Evolutionary conservation across 2,888 invertebrate species (phyloP), one percentile per base, ranked within the genome.

Genomic region (Drosophila seclusa): DNA sequence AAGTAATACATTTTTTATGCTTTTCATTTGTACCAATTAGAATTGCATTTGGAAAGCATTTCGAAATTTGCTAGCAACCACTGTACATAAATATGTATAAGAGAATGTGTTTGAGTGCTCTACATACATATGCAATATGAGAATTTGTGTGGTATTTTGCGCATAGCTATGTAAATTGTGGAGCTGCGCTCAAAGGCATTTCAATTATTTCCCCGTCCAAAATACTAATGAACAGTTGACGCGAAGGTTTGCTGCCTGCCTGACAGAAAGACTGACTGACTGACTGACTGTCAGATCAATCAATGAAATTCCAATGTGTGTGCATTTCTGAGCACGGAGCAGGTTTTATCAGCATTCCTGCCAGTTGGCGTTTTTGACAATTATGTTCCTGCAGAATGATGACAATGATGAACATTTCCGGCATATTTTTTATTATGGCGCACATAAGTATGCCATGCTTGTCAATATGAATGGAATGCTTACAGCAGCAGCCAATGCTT

Each of bases 301-400:
- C 89, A 76, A 88, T 87, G 78, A 87, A 88, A 87, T 88, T 87
- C 87, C 87, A 75, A 85, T 68, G 82, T 61, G 77, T 78, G 84
- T 73, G 71, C 66, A 81, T 69, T 70, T 77, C 69, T 73, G 38
- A 68, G 71, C 62, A 61, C 49, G 31, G 32, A 55, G 48, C 40
- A 40, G 31, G 45, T 58, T 40, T n/a, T 13, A 13, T n/a, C 36
- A 53, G 42, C 59, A 73, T 74, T 73, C 68, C 63, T 62, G 31
- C 2, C 57, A 29, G 29, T 53, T 40, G 62, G 4, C 45, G 49
- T 6, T 64, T 45, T 42, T n/a, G 31, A 69, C 72, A 79, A 72
- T 78, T 78, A 76, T 71, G 60, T 48, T 59, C 50, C 55, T 42
- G 73, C 64, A 69, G 70, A 66, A 64, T 48, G 68, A 66, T 61